Conservation (phyloP, 2,888 invertebrate species). For the Myathropa florea region DNA sequence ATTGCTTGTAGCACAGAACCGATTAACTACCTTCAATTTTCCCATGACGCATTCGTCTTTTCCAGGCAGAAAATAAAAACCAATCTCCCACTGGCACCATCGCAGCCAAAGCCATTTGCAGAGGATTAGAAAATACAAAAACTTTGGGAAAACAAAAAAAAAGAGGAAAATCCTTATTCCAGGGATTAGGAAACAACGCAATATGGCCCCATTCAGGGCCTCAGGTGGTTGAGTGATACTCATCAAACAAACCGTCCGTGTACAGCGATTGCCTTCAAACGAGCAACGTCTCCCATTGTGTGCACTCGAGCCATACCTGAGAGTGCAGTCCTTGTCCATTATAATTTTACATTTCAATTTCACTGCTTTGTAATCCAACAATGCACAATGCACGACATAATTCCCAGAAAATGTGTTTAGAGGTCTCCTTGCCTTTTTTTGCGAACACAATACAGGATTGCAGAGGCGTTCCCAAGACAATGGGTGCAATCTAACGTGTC, state of each 20-base stretch:
- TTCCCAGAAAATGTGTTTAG: conserved; percentile 52
- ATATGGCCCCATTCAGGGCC: conserved; percentile 34
- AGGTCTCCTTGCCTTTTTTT: background rate
- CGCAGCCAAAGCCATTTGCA: background rate
- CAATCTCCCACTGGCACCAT: conserved; percentile 2
- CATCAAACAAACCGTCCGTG: conserved; percentile 55
- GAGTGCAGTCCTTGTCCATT: conserved; percentile 59
- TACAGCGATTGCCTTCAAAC: conserved; percentile 44
- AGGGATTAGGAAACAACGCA: conserved; percentile 62
- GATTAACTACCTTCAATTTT: background rate
- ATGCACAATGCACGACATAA: conserved; percentile 62
- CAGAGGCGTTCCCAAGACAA: background rate
- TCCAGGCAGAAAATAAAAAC: background rate
- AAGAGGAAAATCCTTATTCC: conserved; percentile 18
- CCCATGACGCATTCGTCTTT: background rate
- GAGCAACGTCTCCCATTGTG: conserved; percentile 60
- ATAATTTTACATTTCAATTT: conserved; percentile 69
- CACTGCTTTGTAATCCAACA: conserved; percentile 58
- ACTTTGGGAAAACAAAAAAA: background rate
- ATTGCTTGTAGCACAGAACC: background rate
- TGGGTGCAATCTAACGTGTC: background rate
- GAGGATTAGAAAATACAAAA: conserved; percentile 18
- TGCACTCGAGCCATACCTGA: conserved; percentile 48
- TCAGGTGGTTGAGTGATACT: conserved; percentile 58
- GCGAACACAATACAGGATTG: conserved; percentile 28